Evolutionary conservation across 2,797 vertebrate species (phyloP).

Genomic region (Phataginus tetradactyla): DNA sequence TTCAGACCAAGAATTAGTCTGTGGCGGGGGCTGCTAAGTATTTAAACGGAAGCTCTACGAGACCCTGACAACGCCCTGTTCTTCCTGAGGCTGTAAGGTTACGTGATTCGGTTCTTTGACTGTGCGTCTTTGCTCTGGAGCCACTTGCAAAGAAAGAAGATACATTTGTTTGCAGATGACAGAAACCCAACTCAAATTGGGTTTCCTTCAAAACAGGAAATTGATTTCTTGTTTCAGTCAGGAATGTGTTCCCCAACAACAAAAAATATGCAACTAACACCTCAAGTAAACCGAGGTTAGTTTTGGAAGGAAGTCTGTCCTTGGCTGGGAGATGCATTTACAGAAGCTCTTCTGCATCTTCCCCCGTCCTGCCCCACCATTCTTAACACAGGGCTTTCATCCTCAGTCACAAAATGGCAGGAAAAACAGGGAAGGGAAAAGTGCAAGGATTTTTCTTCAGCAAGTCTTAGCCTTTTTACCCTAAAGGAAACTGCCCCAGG

Average conservation of each 20-base stretch:
- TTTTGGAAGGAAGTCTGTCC: background rate
- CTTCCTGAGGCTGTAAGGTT: background rate
- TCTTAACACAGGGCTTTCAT: conserved; percentile 21
- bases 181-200: background rate
- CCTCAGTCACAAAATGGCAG: background rate
- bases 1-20: background rate
- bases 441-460: background rate
- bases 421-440: background rate
- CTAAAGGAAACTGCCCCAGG: background rate
- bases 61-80: background rate
- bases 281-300: background rate
- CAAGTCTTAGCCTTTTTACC: background rate
- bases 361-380: background rate
- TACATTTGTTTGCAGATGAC: background rate
- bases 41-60: background rate
- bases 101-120: background rate
- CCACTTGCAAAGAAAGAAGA: background rate
- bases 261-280: background rate
- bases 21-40: background rate
- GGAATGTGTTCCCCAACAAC: background rate
- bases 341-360: background rate
- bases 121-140: background rate
- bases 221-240: background rate
- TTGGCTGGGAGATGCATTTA: background rate
- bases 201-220: background rate